Base-by-base conservation (phyloP, 2,888 invertebrate species). In the Gymnoscelis rufifasciata region DNA sequence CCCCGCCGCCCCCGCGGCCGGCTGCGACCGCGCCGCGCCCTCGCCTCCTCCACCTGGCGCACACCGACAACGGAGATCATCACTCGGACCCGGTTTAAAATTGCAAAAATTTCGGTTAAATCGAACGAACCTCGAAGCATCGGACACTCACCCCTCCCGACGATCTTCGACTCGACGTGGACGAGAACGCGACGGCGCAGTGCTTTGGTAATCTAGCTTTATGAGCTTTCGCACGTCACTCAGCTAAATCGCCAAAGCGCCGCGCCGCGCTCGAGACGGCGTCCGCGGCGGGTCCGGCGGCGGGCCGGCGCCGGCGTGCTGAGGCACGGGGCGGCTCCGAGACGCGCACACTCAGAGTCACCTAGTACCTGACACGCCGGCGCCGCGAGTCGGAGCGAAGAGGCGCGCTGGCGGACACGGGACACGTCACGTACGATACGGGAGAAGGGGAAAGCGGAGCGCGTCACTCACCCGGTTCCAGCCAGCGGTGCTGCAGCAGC, bases 161-260 rank as follows among this genome's bases (percentile, higher is more conserved):
- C 19, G 19, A 19, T 19, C n/a, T n/a, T n/a, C n/a, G n/a, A n/a
- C n/a, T n/a, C n/a, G n/a, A n/a, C n/a, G n/a, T n/a, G n/a, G 68
- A 28, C 36, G 67, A 53, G 11, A 12, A 36, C 24, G 68, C 70
- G 56, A 66, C 19, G 66, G 62, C 82, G 80, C 89, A 89, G 88
- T 94, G 94, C 94, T 95, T 95, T 95, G 95, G 95, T 95, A 95
- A 95, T 94, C 93, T 95, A 95, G 95, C 95, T 95, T 95, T 95
- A 95, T 95, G 95, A 94, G 90, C 89, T 71, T 84, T 81, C 74
- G 82, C 79, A 90, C 90, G 91, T 94, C 94, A 94, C 92, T 92
- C 92, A 93, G 94, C 95, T 94, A 93, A 92, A 93, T 93, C 92
- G 93, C 95, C 95, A 95, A 95, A 95, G 95, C 82, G 90, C 88